These are phyloP conservation scores for Ectemnius continuus DNA, from an alignment of 2,888 invertebrate genomes.

Conservation along the genomic window DNA sequence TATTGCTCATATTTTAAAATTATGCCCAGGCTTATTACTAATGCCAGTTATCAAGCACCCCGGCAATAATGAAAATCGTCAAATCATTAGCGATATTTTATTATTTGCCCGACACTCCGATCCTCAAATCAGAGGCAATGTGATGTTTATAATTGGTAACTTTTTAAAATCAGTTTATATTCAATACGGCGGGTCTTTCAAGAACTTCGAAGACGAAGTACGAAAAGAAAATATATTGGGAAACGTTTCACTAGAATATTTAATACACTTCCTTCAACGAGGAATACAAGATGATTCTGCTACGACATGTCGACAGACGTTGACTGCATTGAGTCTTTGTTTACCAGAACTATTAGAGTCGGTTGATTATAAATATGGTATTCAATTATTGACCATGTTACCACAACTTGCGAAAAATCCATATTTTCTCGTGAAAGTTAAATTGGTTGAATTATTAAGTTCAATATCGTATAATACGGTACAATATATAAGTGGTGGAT, in stretches of 20 bases:
- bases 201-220: constrained; percentile 62
- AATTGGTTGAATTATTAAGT: constrained; percentile 83
- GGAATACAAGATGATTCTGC: constrained; percentile 87
- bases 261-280: constrained; percentile 79
- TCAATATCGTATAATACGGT: constrained; percentile 82
- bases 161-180: constrained; percentile 83
- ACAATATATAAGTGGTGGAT: constrained; percentile 79
- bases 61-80: constrained; percentile 71
- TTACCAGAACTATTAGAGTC: constrained; percentile 83
- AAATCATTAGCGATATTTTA: constrained; percentile 85
- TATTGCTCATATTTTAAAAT: constrained; percentile 85
- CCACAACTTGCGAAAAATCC: constrained; percentile 84
- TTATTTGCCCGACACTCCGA: constrained; percentile 86
- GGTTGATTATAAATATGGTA: constrained; percentile 80
- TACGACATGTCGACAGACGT: constrained; percentile 85
- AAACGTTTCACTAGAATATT: constrained; percentile 77
- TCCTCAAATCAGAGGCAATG: constrained; percentile 89
- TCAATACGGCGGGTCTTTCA: constrained; percentile 80
- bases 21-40: constrained; percentile 87
- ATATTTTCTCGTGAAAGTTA: constrained; percentile 92
- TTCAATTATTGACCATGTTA: constrained; percentile 82
- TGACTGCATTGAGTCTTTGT: constrained; percentile 82
- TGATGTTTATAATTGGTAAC: constrained; percentile 84
- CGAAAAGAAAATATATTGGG: constrained; percentile 73
- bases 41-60: constrained; percentile 78